phyloP scores from a whole-genome alignment of 1,140 invertebrate species.

The Reticulitermes speratus region DNA sequence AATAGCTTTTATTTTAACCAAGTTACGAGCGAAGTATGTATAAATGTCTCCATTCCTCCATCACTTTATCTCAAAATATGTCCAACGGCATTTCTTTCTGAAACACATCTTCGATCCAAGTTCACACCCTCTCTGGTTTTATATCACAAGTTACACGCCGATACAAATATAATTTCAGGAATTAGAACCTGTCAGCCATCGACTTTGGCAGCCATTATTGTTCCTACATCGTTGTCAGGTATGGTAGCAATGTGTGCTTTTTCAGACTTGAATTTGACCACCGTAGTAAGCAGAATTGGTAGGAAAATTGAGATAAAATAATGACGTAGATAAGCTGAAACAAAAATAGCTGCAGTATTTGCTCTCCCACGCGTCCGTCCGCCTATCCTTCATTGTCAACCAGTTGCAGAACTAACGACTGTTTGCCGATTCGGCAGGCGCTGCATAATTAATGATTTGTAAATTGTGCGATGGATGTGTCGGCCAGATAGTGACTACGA shows the following conservation, averaged over 20 bases:
- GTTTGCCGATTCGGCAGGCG: conserved; percentile 12
- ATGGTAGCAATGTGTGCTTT: not conserved
- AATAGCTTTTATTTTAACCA: too few species aligned
- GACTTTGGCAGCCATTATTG: not conserved
- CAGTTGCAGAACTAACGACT: conserved; percentile 18
- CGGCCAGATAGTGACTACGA: not conserved
- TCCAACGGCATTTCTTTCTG: too few species aligned
- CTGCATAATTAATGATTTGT: conserved; percentile 19
- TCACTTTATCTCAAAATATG: too few species aligned
- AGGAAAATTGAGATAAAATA: conserved; percentile 10
- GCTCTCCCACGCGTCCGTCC: not conserved
- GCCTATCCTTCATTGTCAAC: conserved; percentile 4
- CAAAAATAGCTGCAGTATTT: conserved; percentile 16
- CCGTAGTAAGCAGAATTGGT: not conserved
- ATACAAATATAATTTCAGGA: too few species aligned
- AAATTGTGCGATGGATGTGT: conserved; percentile 10
- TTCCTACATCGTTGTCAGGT: not conserved
- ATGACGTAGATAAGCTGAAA: conserved; percentile 2
- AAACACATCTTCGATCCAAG: too few species aligned
- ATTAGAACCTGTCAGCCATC: too few species aligned
- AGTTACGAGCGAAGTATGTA: too few species aligned
- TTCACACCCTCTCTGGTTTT: too few species aligned
- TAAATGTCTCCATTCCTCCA: too few species aligned
- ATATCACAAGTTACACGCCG: too few species aligned
- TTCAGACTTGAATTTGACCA: not conserved